Conservation (phyloP, 1,140 invertebrate genomes). For the roundworm (Caenorhabditis elegans) region DNA sequence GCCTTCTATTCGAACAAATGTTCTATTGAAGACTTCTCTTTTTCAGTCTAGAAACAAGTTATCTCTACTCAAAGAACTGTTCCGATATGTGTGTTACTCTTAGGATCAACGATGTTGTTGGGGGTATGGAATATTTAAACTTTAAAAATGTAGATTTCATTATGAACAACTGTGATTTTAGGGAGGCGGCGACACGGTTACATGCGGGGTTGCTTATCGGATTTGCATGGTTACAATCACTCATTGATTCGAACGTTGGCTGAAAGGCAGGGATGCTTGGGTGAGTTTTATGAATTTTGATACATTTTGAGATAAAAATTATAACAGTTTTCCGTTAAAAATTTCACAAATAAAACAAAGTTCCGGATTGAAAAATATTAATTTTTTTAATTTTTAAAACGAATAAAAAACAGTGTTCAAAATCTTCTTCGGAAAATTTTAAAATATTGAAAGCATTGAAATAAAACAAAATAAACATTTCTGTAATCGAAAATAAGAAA, state of each 20-base stretch:
- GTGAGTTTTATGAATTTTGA: neutral
- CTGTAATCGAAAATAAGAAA: too few species aligned
- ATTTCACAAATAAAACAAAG: too few species aligned
- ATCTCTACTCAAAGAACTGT: slow-evolving; percentile 61
- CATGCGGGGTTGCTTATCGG: slow-evolving; percentile 65
- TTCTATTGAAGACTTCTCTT: neutral
- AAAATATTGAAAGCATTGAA: too few species aligned
- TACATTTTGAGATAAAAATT: too few species aligned
- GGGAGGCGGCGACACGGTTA: slow-evolving; percentile 61
- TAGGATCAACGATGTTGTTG: slow-evolving; percentile 64
- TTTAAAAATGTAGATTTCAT: neutral
- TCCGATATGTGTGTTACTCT: slow-evolving; percentile 65
- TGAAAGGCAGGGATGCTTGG: slow-evolving; percentile 45
- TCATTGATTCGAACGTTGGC: slow-evolving; percentile 50
- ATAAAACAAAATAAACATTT: too few species aligned
- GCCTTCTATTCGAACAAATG: neutral
- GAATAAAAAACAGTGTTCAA: too few species aligned
- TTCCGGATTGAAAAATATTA: too few species aligned
- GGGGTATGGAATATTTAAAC: slow-evolving; percentile 49
- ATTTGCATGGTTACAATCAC: slow-evolving; percentile 64
- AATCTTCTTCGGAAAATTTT: too few species aligned
- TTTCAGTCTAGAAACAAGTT: slow-evolving; percentile 57
- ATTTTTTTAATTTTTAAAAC: too few species aligned
- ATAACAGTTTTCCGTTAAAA: too few species aligned
- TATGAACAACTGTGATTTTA: slow-evolving; percentile 33